Percentiles rank a stretch among this genome's conserved stretches.
These are phyloP conservation scores for Pissodes strobi DNA, from an alignment of 1,140 invertebrate species.

Conservation along the genomic window DNA sequence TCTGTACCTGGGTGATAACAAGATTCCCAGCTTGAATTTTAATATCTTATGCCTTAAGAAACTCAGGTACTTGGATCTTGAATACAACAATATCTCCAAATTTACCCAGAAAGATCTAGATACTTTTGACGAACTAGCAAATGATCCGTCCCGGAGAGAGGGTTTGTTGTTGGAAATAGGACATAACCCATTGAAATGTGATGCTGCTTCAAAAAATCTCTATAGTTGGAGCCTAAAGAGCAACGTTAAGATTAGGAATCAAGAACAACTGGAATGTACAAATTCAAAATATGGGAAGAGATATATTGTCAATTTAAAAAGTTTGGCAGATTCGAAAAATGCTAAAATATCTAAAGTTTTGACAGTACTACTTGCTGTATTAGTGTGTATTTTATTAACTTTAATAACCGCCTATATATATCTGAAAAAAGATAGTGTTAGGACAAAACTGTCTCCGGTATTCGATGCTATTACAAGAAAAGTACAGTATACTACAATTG, in stretches of 20 bases:
- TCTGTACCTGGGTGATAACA: constrained; percentile 72
- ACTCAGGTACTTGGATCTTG: constrained; percentile 71
- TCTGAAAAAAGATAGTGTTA: constrained; percentile 63
- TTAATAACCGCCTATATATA: constrained; percentile 64
- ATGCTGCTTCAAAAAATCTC: constrained; percentile 66
- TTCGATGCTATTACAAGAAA: constrained; percentile 69
- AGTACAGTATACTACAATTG: constrained; percentile 75
- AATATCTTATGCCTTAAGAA: constrained; percentile 70
- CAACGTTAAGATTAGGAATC: constrained; percentile 65
- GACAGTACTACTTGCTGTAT: constrained; percentile 62
- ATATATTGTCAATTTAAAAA: constrained; percentile 55
- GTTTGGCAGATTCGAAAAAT: constrained; percentile 52
- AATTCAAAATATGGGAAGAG: constrained; percentile 49
- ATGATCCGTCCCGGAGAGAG: constrained; percentile 56
- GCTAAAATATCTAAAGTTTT: constrained; percentile 56
- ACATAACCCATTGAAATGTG: constrained; percentile 71
- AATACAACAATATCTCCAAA: constrained; percentile 68
- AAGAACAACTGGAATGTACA: constrained; percentile 61
- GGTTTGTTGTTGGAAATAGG: constrained; percentile 69
- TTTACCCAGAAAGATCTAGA: constrained; percentile 64
- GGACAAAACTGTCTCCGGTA: constrained; percentile 65
- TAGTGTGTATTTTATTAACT: constrained; percentile 61
- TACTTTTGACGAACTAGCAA: constrained; percentile 63
- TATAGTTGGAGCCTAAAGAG: constrained; percentile 68
- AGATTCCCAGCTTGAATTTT: constrained; percentile 66